A percentile compares a stretch with the other conserved stretches of the same genome.
phyloP scores from a whole-genome alignment of 2,888 invertebrate genomes.

The Torymus auratus region DNA sequence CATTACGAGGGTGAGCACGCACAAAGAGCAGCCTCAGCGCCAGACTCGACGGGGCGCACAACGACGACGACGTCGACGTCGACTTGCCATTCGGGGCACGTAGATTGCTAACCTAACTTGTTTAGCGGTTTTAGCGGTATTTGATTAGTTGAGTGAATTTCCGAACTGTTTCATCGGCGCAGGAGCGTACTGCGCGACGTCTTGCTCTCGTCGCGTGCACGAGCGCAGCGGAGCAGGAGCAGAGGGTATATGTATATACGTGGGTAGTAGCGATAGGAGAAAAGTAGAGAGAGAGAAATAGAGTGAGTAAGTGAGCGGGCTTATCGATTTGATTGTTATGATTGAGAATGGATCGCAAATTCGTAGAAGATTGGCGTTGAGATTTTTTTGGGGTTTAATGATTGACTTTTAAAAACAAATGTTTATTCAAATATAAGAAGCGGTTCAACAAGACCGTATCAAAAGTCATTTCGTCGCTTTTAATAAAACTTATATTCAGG shows the following conservation, averaged over 20 bases:
- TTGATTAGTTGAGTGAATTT: constrained; percentile 76
- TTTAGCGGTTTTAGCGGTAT: constrained; percentile 75
- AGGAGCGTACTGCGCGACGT: neutral
- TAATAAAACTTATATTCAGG: too few relatives aligned
- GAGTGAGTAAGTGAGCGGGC: neutral
- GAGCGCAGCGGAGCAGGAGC: neutral
- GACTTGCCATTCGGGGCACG: constrained; percentile 72
- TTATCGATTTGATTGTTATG: constrained; percentile 3
- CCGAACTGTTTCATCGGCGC: constrained; percentile 70
- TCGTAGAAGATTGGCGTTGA: too few relatives aligned
- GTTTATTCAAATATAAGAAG: too few relatives aligned
- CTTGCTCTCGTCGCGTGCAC: constrained; percentile 1
- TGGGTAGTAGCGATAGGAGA: too few relatives aligned
- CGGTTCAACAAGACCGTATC: too few relatives aligned
- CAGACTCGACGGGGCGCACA: constrained; percentile 21
- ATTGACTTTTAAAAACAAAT: too few relatives aligned
- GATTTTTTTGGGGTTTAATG: too few relatives aligned
- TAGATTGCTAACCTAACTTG: constrained; percentile 75
- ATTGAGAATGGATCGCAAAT: neutral
- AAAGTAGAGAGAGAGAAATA: too few relatives aligned
- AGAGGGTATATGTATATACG: too few relatives aligned
- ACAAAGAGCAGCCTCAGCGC: neutral
- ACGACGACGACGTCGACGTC: constrained; percentile 45
- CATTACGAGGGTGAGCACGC: neutral
- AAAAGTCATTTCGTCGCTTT: too few relatives aligned